Evolutionary conservation across 2,113 vertebrate genomes (phyloP).

Genomic region (Coturnix japonica): DNA sequence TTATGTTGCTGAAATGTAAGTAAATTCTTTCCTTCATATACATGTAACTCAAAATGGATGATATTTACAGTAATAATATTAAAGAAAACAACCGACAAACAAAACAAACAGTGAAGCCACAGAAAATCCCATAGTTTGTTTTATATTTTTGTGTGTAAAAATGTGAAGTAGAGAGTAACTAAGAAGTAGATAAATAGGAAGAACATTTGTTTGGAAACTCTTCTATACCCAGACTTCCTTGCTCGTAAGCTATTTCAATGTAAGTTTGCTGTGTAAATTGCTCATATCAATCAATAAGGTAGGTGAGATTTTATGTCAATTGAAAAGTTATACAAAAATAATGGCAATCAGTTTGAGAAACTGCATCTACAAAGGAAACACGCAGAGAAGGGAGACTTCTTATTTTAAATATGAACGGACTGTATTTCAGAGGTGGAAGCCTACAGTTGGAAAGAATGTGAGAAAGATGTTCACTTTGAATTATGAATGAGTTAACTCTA

Average conservation of each 20-base stretch:
- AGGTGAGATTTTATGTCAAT: not conserved
- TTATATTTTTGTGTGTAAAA: not conserved
- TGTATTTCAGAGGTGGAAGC: slow-evolving; percentile 1
- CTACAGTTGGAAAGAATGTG: not conserved
- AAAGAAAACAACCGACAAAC: not conserved
- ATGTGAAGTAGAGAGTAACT: not conserved
- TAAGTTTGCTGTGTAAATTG: not conserved
- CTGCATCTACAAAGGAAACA: not conserved
- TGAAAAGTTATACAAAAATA: not conserved
- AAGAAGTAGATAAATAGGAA: not conserved
- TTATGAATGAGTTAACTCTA: not conserved
- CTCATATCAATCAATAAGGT: not conserved
- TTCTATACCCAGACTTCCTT: not conserved
- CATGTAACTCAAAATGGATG: not conserved
- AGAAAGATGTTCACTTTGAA: slow-evolving; percentile 17
- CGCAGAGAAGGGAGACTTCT: not conserved
- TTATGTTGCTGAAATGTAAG: not conserved
- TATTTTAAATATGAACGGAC: slow-evolving; percentile 17
- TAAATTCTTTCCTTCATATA: not conserved
- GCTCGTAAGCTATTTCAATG: not conserved
- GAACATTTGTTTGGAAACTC: not conserved
- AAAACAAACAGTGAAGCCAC: slow-evolving; percentile 16
- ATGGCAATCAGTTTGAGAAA: not conserved
- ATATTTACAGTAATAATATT: not conserved
- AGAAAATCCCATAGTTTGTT: not conserved